Percentiles rank a stretch among this genome's conserved stretches.
Evolutionary conservation across 2,888 invertebrate genomes (phyloP).

Genomic region (Eilema depressum): DNA sequence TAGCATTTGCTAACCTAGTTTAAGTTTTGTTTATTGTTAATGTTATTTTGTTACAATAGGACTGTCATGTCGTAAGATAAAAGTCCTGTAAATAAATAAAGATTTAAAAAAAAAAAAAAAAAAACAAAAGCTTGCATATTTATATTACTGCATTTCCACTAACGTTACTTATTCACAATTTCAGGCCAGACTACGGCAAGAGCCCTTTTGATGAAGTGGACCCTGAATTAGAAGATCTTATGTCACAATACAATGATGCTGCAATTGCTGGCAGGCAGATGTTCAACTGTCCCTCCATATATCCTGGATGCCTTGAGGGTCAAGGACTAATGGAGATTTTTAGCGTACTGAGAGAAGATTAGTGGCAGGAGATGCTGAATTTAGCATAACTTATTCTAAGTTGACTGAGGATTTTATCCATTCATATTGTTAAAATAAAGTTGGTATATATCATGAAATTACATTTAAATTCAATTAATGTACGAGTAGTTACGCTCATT

Average conservation of each 20-base stretch:
- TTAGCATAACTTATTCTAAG: neutral
- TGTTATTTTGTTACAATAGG: too few relatives aligned
- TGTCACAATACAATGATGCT: slow-evolving; percentile 87
- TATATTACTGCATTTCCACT: too few relatives aligned
- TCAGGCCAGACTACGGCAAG: slow-evolving; percentile 87
- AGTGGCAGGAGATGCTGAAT: neutral
- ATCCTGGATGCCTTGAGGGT: slow-evolving; percentile 88
- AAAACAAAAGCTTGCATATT: too few relatives aligned
- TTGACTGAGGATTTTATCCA: neutral
- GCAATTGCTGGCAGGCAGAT: slow-evolving; percentile 88
- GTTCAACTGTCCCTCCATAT: slow-evolving; percentile 88
- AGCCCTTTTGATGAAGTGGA: slow-evolving; percentile 81
- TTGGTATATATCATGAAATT: too few relatives aligned
- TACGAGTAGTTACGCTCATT: too few relatives aligned
- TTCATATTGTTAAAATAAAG: neutral
- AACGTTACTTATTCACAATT: slow-evolving; percentile 56
- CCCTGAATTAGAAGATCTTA: slow-evolving; percentile 61
- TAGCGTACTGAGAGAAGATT: slow-evolving; percentile 72
- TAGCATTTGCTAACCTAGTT: too few relatives aligned
- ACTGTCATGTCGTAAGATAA: too few relatives aligned
- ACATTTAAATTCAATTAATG: too few relatives aligned
- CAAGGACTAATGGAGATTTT: slow-evolving; percentile 89
- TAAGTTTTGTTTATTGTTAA: too few relatives aligned
- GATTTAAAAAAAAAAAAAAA: too few relatives aligned
- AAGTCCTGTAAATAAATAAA: too few relatives aligned